Conservation (phyloP, 2,888 invertebrate species). For the Tiliacea aurago region DNA sequence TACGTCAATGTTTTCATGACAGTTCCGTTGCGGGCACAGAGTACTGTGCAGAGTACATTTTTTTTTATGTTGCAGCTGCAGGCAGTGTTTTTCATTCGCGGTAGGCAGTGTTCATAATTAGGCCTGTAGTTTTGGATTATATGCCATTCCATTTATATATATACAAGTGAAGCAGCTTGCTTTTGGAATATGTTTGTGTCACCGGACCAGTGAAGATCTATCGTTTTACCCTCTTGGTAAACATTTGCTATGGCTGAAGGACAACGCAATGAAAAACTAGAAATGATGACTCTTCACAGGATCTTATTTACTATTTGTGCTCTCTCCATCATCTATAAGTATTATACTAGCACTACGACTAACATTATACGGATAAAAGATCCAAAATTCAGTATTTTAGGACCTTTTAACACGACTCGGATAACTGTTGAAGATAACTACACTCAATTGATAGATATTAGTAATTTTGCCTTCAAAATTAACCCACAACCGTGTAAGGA, state of each 20-base stretch:
- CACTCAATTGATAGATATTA: constrained; percentile 89
- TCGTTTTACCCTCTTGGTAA: background rate
- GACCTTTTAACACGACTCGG: constrained; percentile 71
- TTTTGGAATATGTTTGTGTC: constrained; percentile 22
- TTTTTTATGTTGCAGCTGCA: no score
- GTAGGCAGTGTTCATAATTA: no score
- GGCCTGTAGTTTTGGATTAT: background rate
- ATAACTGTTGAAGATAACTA: constrained; percentile 71
- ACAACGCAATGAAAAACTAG: constrained; percentile 67
- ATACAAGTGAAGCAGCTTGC: background rate
- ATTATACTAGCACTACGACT: constrained; percentile 60
- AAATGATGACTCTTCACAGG: constrained; percentile 73
- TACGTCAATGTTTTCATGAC: no score
- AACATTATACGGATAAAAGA: constrained; percentile 67
- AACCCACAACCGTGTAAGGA: constrained; percentile 90
- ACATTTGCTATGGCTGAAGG: constrained; percentile 67
- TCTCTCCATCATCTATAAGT: constrained; percentile 70
- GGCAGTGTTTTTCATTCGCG: no score
- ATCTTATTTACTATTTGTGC: constrained; percentile 67
- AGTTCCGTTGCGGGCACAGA: no score
- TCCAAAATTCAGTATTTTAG: constrained; percentile 75
- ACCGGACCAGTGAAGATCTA: background rate
- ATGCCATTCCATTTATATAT: background rate
- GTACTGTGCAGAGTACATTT: no score
- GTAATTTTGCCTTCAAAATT: constrained; percentile 91